Base-by-base conservation (phyloP, 1,140 invertebrate genomes). In the Aradophagus sp. region DNA sequence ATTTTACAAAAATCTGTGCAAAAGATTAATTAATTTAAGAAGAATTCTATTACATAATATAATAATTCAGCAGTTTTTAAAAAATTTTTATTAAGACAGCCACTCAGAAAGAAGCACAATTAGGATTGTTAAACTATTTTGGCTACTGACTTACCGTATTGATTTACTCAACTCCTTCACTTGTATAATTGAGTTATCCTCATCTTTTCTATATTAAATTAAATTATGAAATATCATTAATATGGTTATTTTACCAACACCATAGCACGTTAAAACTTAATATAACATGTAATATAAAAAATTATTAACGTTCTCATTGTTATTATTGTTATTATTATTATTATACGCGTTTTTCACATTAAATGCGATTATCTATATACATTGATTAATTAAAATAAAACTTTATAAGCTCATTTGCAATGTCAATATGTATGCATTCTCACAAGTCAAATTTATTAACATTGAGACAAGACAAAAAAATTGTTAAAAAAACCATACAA, bases 141-240 rank as follows among this genome's bases (percentile, higher is more conserved):
- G 15, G 44, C 58, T 10, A 34, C 31, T 2, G 44, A 85, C 84
- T 86, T 71, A 86, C 84, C 80, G 58, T 63, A 83, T 84, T 1
- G 66, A 58, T 31, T 61, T 50, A 70, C 84, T 84, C 74, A 77
- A 80, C 36, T 75, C 80, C 75, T 76, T 67, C 66, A 85, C 84
- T 77, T 86, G 75, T 31, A 63, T 50, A 48, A 84, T 78, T 32
- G 84, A 83, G 69, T 85, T 80, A 68, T 86, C 84, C 36, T 84
- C 84, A 63, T 80, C 80, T 16, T 41, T 76, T 80, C 83, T 84
- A 69, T 42, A 55, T 78, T 74, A 63, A 77, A n/a, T n/a, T n/a
- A n/a, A n/a, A 68, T 68, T 73, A 59, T 15, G 42, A 59, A 73
- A 63, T 42, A 70, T 36, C 17, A 75, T 63, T 47, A 73, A 59